Evolutionary conservation across 2,797 vertebrate genomes (phyloP).

Genomic region (Poeciliopsis presidionis): DNA sequence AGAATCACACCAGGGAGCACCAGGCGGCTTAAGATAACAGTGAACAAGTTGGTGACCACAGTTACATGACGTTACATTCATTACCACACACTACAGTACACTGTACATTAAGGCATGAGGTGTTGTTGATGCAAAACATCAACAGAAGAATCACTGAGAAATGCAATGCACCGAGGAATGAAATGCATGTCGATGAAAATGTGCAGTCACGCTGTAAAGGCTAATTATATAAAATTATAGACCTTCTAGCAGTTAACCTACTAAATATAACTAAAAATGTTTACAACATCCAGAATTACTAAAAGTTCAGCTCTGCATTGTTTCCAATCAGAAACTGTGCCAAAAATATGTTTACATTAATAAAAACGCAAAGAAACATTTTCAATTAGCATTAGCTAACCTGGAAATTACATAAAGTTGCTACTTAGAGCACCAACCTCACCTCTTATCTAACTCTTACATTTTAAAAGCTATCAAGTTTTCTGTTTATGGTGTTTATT

Average conservation of each 20-base stretch:
- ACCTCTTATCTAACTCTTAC: slow-evolving; percentile 30
- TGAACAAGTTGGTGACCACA: slow-evolving; percentile 65
- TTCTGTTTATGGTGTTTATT: slow-evolving; percentile 10
- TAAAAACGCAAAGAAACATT: slow-evolving; percentile 23
- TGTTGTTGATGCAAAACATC: slow-evolving; percentile 74
- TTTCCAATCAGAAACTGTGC: slow-evolving; percentile 28
- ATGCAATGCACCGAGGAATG: slow-evolving; percentile 64
- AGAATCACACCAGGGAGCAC: slow-evolving; percentile 68
- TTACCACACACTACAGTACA: slow-evolving; percentile 70
- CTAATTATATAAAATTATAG: slow-evolving; percentile 34
- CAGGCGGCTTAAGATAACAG: slow-evolving; percentile 66
- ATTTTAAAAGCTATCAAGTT: slow-evolving; percentile 36
- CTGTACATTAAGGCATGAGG: slow-evolving; percentile 87
- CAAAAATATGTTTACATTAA: slow-evolving; percentile 17
- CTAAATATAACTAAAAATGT: slow-evolving; percentile 8
- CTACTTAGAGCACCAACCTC: slow-evolving; percentile 56
- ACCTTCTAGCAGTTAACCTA: slow-evolving; percentile 34
- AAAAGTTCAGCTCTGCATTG: slow-evolving; percentile 13
- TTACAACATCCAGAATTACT: slow-evolving; percentile 30
- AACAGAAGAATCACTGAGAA: slow-evolving; percentile 63
- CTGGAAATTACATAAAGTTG: slow-evolving; percentile 47
- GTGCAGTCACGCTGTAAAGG: slow-evolving; percentile 38
- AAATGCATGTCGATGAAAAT: slow-evolving; percentile 55
- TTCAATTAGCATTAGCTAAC: slow-evolving; percentile 27
- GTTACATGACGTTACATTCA: slow-evolving; percentile 71